These are phyloP conservation scores for Percopsis omiscomaycus DNA, from an alignment of 2,797 vertebrate genomes.

Conservation along the genomic window DNA sequence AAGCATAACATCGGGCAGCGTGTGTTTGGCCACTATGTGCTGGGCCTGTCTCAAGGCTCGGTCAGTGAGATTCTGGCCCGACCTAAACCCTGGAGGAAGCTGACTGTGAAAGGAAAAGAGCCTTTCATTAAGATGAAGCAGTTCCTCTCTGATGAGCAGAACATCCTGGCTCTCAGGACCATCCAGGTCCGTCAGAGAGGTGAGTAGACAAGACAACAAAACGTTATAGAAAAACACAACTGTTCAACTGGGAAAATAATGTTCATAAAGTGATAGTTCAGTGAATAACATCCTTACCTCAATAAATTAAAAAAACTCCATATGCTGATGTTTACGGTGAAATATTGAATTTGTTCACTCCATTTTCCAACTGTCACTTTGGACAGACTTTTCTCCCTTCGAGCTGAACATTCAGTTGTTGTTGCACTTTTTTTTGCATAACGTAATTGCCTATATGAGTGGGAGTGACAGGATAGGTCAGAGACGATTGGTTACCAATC, in stretches of 20 bases:
- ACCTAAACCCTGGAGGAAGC: slow-evolving; percentile 98
- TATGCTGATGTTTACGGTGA: too few species aligned
- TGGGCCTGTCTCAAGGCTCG: slow-evolving; percentile 96
- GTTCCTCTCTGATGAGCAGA: slow-evolving; percentile 97
- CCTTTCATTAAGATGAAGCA: slow-evolving; percentile 99
- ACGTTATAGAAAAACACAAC: neutral
- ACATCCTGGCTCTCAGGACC: slow-evolving; percentile 94
- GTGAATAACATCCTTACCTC: too few species aligned
- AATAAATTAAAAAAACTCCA: too few species aligned
- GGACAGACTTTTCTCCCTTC: too few species aligned
- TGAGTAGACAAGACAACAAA: slow-evolving; percentile 66
- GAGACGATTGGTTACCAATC: too few species aligned
- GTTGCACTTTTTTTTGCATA: too few species aligned
- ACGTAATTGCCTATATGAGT: too few species aligned
- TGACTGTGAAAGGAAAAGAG: slow-evolving; percentile 98
- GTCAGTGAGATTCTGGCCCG: slow-evolving; percentile 98
- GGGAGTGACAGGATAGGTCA: too few species aligned
- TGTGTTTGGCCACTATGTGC: slow-evolving; percentile 96
- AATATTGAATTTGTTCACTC: too few species aligned
- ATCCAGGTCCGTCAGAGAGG: slow-evolving; percentile 99
- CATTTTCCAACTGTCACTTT: too few species aligned
- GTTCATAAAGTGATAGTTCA: too few species aligned
- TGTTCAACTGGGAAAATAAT: neutral
- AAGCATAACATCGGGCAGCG: slow-evolving; percentile 99
- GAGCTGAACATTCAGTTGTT: too few species aligned